Conservation (phyloP, 2,888 invertebrate genomes). For the Himalopsyche kuldschensis region DNA sequence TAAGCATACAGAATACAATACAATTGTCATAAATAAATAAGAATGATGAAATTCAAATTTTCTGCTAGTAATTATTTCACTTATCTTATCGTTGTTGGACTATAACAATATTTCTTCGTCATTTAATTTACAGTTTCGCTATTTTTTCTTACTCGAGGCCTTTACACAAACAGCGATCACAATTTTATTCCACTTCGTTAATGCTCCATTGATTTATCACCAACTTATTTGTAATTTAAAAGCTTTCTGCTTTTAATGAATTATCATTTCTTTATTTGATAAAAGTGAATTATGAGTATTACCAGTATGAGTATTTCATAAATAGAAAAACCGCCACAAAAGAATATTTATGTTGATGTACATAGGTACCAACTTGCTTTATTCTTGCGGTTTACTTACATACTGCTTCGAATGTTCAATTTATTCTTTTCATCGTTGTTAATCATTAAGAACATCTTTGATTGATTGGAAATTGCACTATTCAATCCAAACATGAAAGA, state of each 20-base stretch:
- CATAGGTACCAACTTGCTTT: no score
- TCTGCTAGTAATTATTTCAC: neutral
- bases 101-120: neutral
- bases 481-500: no score
- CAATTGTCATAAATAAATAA: no score
- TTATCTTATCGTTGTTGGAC: neutral
- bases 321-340: neutral
- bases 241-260: neutral
- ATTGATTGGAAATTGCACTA: no score
- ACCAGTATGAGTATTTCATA: neutral
- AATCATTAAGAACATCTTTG: neutral
- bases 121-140: neutral
- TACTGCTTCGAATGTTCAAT: constrained; percentile 46
- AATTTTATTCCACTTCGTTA: neutral
- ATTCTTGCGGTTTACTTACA: constrained; percentile 39
- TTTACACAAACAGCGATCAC: neutral
- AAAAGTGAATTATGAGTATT: neutral
- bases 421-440: neutral
- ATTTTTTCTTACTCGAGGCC: neutral
- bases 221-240: neutral
- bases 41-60: neutral
- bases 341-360: no score
- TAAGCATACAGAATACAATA: no score
- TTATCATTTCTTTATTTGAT: neutral
- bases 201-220: neutral